Percentiles rank a stretch among this genome's conserved stretches.
Evolutionary conservation across 2,888 invertebrate genomes (phyloP).

Genomic region (Temnothorax rugatulus): DNA sequence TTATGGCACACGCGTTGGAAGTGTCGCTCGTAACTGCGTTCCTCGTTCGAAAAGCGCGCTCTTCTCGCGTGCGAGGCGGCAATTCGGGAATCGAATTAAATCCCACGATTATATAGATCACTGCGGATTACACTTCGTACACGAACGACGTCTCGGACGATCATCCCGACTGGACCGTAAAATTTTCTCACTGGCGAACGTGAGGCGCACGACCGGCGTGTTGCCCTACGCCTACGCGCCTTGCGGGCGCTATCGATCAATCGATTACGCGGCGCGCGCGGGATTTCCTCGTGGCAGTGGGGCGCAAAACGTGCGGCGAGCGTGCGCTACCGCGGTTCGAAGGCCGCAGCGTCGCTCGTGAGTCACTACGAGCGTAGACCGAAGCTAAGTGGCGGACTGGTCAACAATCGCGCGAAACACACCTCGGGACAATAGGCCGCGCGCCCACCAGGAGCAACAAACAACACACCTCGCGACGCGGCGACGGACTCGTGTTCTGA

Average conservation of each 20-base stretch:
- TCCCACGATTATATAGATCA: not conserved
- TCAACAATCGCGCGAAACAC: conserved; percentile 53
- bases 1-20: conserved; percentile 17
- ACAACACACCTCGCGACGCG: conserved; percentile 61
- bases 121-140: not conserved
- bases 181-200: conserved; percentile 13
- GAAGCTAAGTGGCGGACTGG: conserved; percentile 46
- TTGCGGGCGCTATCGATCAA: conserved; percentile 40
- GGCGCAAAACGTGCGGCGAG: conserved; percentile 13
- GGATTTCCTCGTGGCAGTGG: conserved; percentile 8
- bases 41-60: conserved; percentile 35
- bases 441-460: conserved; percentile 58
- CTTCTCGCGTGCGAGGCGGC: not conserved
- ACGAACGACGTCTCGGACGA: not conserved
- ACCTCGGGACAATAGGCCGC: conserved; percentile 58
- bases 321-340: conserved; percentile 21
- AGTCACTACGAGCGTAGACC: conserved; percentile 38
- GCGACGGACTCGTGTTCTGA: conserved; percentile 57
- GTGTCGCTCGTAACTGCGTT: conserved; percentile 2
- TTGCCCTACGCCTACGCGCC: conserved; percentile 24
- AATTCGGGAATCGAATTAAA: not conserved
- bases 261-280: conserved; percentile 48
- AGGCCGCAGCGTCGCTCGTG: conserved; percentile 39
- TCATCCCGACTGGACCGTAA: not conserved
- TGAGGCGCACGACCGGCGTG: conserved; percentile 11